These are phyloP conservation scores for Eospalax fontanierii DNA, from an alignment of 2,797 vertebrate species.

Conservation along the genomic window DNA sequence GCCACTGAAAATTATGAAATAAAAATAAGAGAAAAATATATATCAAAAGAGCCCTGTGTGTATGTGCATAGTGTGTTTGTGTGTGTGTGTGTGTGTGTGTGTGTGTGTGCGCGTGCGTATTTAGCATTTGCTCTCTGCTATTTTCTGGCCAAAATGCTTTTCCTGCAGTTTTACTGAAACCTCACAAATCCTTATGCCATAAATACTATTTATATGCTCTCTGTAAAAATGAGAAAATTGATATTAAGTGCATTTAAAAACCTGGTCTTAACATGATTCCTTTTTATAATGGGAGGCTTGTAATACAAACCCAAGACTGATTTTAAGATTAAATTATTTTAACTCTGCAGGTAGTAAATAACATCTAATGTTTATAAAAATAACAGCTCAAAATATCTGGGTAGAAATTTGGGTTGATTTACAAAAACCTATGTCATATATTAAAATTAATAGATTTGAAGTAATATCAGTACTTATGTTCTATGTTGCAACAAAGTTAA, in stretches of 20 bases:
- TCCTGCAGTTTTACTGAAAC: background rate
- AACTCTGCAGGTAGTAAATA: background rate
- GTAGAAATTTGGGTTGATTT: background rate
- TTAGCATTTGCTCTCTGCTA: background rate
- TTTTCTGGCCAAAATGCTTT: background rate
- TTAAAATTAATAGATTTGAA: conserved; percentile 77
- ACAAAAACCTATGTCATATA: background rate
- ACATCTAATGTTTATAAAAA: conserved; percentile 16
- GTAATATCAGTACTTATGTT: conserved; percentile 74
- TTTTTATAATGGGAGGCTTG: conserved; percentile 4
- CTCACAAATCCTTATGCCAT: background rate
- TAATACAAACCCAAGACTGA: background rate
- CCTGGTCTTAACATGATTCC: background rate
- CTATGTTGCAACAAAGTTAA: conserved; percentile 76
- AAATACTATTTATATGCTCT: background rate
- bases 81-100: too few relatives aligned
- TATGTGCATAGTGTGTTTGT: too few relatives aligned
- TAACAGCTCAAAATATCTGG: background rate
- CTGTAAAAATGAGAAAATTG: conserved; percentile 42
- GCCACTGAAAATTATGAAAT: background rate
- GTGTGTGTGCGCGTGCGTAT: background rate
- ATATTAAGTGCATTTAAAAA: background rate
- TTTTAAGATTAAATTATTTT: conserved; percentile 50
- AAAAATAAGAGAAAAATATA: background rate
- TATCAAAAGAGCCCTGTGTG: too few relatives aligned